These are phyloP conservation scores for Acomys russatus DNA, from an alignment of 2,797 vertebrate genomes.

Conservation along the genomic window DNA sequence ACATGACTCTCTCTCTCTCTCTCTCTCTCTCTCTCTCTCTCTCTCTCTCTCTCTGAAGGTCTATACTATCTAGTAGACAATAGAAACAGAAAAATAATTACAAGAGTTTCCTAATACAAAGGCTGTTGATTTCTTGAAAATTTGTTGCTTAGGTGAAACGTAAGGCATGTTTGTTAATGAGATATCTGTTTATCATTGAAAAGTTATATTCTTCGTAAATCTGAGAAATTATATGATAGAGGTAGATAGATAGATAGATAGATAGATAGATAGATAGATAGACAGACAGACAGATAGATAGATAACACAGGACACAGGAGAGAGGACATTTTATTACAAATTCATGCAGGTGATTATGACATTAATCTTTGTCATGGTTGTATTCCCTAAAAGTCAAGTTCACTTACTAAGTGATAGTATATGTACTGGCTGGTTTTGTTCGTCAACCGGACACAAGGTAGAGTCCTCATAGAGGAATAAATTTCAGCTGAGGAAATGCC, in stretches of 20 bases:
- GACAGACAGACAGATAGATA: neutral
- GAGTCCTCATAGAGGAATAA: neutral
- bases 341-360: neutral
- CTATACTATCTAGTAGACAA: neutral
- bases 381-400: neutral
- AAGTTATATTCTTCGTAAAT: neutral
- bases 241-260: neutral
- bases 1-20: no score
- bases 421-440: neutral
- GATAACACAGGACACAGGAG: neutral
- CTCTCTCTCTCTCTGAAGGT: no score
- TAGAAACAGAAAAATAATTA: constrained; percentile 34
- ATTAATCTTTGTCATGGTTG: neutral
- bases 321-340: neutral
- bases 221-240: neutral
- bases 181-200: neutral
- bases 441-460: neutral
- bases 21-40: no score
- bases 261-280: neutral
- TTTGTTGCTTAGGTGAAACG: neutral
- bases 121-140: neutral
- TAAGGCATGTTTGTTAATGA: constrained; percentile 5
- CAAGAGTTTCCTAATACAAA: neutral
- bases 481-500: neutral
- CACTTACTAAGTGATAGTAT: neutral